These are phyloP conservation scores for Drosophila gaucha DNA, from an alignment of 2,888 invertebrate genomes.

Conservation along the genomic window DNA sequence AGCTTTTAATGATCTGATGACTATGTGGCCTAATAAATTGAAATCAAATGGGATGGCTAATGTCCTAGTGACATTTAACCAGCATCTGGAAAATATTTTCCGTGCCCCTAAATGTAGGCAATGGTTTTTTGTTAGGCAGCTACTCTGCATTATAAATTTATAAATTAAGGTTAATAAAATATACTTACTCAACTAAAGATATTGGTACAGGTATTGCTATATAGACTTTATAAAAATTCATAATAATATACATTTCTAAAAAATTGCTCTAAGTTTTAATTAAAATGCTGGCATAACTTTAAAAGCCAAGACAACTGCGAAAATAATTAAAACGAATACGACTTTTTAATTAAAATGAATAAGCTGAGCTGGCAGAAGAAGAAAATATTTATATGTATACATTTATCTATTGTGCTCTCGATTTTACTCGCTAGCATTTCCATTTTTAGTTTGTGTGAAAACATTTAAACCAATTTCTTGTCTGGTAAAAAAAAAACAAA, in stretches of 20 bases:
- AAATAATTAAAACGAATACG: slow-evolving; percentile 12
- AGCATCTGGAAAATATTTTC: slow-evolving; percentile 1
- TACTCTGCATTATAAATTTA: not conserved
- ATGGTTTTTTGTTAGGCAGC: slow-evolving; percentile 27
- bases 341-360: slow-evolving; percentile 4
- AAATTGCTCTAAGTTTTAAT: not conserved
- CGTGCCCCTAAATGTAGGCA: slow-evolving; percentile 57
- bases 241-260: not conserved
- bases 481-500: not conserved
- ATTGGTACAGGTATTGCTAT: not conserved
- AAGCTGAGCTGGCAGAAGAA: not conserved
- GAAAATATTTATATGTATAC: not conserved
- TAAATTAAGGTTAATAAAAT: not conserved
- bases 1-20: slow-evolving; percentile 23
- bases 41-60: slow-evolving; percentile 32
- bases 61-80: slow-evolving; percentile 20
- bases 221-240: not conserved
- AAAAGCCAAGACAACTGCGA: not conserved
- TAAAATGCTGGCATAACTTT: not conserved
- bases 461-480: not conserved
- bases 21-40: slow-evolving; percentile 23
- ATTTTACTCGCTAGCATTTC: not conserved
- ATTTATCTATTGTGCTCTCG: too few relatives aligned
- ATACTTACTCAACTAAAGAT: not conserved
- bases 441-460: not conserved